phyloP scores from a whole-genome alignment of 1,140 invertebrate species.

The Anadara kagoshimensis region DNA sequence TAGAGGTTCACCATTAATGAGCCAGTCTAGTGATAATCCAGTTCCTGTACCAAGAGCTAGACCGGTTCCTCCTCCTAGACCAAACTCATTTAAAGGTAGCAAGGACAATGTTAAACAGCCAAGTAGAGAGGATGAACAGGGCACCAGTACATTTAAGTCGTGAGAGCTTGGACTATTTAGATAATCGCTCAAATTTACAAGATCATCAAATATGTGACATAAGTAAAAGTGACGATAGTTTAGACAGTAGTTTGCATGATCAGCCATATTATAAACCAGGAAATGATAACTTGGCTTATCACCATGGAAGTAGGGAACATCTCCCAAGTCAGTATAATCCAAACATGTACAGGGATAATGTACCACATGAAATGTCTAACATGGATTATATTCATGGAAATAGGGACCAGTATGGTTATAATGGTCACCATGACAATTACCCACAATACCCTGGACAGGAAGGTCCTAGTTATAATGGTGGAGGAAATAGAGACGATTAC shows the following conservation, averaged over 20 bases:
- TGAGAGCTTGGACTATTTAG: conserved; percentile 40
- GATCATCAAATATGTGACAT: conserved; percentile 35
- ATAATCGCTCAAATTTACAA: conserved; percentile 31
- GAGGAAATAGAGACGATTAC: conserved; percentile 2
- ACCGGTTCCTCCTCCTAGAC: conserved; percentile 42
- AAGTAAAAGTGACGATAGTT: conserved; percentile 37
- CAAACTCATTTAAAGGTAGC: conserved; percentile 35
- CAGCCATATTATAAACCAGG: conserved; percentile 12
- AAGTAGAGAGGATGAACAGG: conserved; percentile 22
- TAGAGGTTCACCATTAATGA: neutral
- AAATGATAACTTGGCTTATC: conserved; percentile 30
- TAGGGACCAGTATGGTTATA: no score
- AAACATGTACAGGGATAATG: conserved; percentile 4
- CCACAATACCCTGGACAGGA: conserved; percentile 11
- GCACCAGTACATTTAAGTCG: conserved; percentile 41
- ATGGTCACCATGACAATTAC: neutral
- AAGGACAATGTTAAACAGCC: conserved; percentile 19
- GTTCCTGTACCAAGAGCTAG: conserved; percentile 33
- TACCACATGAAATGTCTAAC: conserved; percentile 18
- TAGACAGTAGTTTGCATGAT: conserved; percentile 27
- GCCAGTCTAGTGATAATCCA: conserved; percentile 16
- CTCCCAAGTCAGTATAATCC: conserved; percentile 1
- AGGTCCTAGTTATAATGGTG: neutral
- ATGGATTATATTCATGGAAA: neutral
- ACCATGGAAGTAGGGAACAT: conserved; percentile 30